These are phyloP conservation scores for Plecotus auritus DNA, from an alignment of 2,113 vertebrate species.

Conservation along the genomic window DNA sequence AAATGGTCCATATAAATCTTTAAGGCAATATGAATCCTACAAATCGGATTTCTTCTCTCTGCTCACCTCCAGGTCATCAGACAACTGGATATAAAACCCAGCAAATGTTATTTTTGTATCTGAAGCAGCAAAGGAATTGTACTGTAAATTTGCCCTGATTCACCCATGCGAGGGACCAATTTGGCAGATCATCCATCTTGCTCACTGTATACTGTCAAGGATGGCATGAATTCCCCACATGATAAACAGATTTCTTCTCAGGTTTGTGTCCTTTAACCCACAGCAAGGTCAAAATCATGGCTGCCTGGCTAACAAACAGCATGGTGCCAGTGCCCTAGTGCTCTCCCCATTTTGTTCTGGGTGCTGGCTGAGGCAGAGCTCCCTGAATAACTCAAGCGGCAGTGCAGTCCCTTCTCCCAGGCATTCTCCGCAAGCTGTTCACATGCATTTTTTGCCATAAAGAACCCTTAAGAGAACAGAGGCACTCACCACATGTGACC, in stretches of 20 bases:
- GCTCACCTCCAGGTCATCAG: constrained; percentile 72
- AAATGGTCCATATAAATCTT: constrained; percentile 65
- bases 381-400: constrained; percentile 53
- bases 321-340: not conserved
- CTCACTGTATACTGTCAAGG: constrained; percentile 84
- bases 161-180: constrained; percentile 82
- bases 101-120: constrained; percentile 80
- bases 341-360: constrained; percentile 63
- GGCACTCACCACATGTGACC: not conserved
- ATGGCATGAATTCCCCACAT: constrained; percentile 80
- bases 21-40: constrained; percentile 67
- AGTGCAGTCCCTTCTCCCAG: constrained; percentile 42
- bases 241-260: constrained; percentile 86
- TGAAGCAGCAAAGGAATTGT: constrained; percentile 75
- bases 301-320: constrained; percentile 75
- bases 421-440: not conserved
- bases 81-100: constrained; percentile 70
- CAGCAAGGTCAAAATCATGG: constrained; percentile 84
- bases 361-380: constrained; percentile 67
- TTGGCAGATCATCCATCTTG: constrained; percentile 89
- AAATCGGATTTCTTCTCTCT: constrained; percentile 75
- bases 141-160: constrained; percentile 84
- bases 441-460: not conserved
- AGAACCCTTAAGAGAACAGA: constrained; percentile 1
- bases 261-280: constrained; percentile 86